Evolutionary conservation across 2,888 invertebrate genomes (phyloP), one percentile per base, ranked within the genome.

Genomic region (Drosophila falleni): DNA sequence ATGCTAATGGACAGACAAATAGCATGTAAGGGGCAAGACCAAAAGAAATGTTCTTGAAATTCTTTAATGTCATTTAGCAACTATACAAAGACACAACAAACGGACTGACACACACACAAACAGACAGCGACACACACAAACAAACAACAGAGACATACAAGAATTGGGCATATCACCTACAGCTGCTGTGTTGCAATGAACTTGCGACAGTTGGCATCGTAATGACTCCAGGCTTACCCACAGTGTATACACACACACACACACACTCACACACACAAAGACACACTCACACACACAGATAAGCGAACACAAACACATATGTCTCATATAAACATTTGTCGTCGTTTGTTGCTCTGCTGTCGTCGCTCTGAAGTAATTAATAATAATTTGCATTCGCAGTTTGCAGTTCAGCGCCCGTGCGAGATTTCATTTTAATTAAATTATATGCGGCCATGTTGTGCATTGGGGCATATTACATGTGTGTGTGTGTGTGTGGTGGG

Each of bases 401-500:
- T 84, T 87, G 87, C 81, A 89, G 89, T 81, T 87, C 84, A 81
- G 85, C 87, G 89, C 81, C 84, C 74, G 86, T 85, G 86, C 58
- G 88, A 87, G 89, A 87, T 89, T 89, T 84, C 84, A 67, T 85
- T 89, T 84, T 85, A 85, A 89, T 89, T 87, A 89, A 85, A 85
- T 81, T 80, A 81, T 83, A 70, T 80, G 80, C 66, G 66, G 62
- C 73, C 85, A 75, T 84, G 83, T 71, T 61, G 56, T 47, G 74
- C 68, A 54, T 64, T 37, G 47, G 55, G 46, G 56, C 55, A 33
- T 59, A 19, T 42, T 33, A 4, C 49, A 23, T 55, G 35, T 41
- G 29, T 31, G 19, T 50, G n/a, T 29, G 29, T 26, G 41, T 55
- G 35, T 42, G 33, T 60, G 66, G 62, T 42, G 31, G n/a, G 10